These are phyloP conservation scores for Drosophila malerkotliana DNA, from an alignment of 1,140 invertebrate species.

Conservation along the genomic window DNA sequence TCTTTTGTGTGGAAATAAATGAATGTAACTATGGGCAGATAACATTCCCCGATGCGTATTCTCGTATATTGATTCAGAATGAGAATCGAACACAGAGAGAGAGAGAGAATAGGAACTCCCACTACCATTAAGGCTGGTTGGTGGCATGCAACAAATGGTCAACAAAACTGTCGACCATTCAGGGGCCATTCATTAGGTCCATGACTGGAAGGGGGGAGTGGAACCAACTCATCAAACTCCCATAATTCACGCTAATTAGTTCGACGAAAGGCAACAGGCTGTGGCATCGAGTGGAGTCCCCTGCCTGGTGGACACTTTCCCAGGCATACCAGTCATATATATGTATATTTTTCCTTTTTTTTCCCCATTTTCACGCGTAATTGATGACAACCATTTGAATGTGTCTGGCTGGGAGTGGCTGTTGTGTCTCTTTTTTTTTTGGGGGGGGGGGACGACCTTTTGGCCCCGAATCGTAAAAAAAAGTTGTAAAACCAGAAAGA, in stretches of 20 bases:
- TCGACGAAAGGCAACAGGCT: slow-evolving; percentile 42
- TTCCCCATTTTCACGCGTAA: slow-evolving; percentile 55
- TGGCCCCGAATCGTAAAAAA: slow-evolving; percentile 32
- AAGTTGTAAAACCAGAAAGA: slow-evolving; percentile 28
- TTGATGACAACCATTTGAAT: slow-evolving; percentile 67
- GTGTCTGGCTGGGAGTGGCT: slow-evolving; percentile 19
- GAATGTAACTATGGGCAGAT: slow-evolving; percentile 52
- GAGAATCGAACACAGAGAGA: not conserved
- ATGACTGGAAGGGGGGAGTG: too few species aligned
- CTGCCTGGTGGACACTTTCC: slow-evolving; percentile 16
- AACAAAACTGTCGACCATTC: slow-evolving; percentile 48
- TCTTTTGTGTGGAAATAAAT: slow-evolving; percentile 45
- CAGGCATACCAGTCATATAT: not conserved
- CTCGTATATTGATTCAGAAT: slow-evolving; percentile 36
- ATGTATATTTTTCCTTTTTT: slow-evolving; percentile 4
- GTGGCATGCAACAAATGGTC: slow-evolving; percentile 51
- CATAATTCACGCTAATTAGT: slow-evolving; percentile 73
- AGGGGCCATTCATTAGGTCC: slow-evolving; percentile 34
- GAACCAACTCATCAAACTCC: slow-evolving; percentile 53
- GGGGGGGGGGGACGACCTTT: slow-evolving; percentile 27
- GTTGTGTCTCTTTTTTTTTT: not conserved
- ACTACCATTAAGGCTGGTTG: slow-evolving; percentile 13
- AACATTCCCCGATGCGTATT: slow-evolving; percentile 44
- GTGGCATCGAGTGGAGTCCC: not conserved
- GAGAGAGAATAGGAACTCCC: too few species aligned